Percentiles rank a stretch among this genome's conserved stretches.
These are phyloP conservation scores for Dipodomys stephensi DNA, from an alignment of 2,113 vertebrate genomes.

Conservation along the genomic window DNA sequence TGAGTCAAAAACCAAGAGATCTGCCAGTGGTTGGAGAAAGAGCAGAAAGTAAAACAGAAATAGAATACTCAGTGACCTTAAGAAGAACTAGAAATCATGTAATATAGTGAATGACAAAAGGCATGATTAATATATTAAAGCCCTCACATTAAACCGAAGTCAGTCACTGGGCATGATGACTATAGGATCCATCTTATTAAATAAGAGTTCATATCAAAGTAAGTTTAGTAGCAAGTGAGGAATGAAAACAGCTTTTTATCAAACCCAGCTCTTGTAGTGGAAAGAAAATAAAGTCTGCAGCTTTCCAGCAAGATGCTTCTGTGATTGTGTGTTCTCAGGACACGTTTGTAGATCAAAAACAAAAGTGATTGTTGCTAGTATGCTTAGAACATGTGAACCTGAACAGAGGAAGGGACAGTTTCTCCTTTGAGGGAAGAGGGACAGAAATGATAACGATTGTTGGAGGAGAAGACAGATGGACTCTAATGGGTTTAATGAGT, in stretches of 20 bases:
- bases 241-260: conserved; percentile 23
- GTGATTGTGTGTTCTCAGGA: neutral
- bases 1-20: neutral
- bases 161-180: neutral
- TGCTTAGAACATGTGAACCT: conserved; percentile 49
- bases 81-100: neutral
- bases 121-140: neutral
- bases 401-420: conserved; percentile 16
- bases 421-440: conserved; percentile 17
- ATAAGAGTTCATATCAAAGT: conserved; percentile 3
- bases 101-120: neutral
- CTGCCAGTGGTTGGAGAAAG: neutral
- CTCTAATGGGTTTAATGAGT: conserved; percentile 35
- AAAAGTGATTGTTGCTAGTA: neutral
- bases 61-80: neutral
- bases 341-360: neutral
- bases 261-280: neutral
- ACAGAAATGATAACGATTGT: neutral
- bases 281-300: neutral
- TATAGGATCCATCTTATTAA: neutral
- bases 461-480: conserved; percentile 5
- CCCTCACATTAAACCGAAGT: conserved; percentile 4
- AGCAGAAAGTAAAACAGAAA: neutral
- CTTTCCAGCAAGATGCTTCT: neutral
- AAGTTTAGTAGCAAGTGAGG: neutral